These are phyloP conservation scores for Phylloscopus whistleri DNA, from an alignment of 2,113 vertebrate genomes.

Conservation along the genomic window DNA sequence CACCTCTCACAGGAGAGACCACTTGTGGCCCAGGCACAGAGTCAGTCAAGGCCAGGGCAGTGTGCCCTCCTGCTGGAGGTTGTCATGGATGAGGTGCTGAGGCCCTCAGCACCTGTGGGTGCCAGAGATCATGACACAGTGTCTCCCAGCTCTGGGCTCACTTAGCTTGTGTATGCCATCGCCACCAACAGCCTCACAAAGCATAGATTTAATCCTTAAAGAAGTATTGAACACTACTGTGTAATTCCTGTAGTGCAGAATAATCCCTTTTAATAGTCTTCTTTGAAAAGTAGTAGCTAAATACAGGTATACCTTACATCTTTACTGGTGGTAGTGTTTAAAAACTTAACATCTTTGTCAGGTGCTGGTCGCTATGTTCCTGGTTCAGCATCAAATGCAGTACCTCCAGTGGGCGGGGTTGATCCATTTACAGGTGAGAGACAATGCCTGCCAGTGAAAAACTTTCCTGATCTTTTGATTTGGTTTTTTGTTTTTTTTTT, in stretches of 20 bases:
- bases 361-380: slow-evolving; percentile 93
- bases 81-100: background rate
- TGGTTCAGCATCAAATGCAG: slow-evolving; percentile 65
- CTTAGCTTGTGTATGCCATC: rapidly evolving
- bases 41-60: background rate
- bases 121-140: background rate
- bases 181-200: background rate
- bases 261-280: background rate
- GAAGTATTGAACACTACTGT: background rate
- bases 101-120: background rate
- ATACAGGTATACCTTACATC: background rate
- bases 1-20: background rate
- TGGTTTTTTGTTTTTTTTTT: background rate
- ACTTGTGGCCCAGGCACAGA: background rate
- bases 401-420: slow-evolving; percentile 54
- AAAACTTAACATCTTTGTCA: slow-evolving; percentile 20
- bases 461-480: background rate
- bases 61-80: background rate
- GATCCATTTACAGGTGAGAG: slow-evolving; percentile 88
- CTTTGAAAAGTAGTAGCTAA: background rate
- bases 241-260: background rate
- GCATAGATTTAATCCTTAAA: background rate
- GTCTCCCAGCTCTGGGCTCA: background rate
- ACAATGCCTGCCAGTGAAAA: background rate
- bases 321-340: background rate